These are phyloP conservation scores for Cirrhinus mrigala DNA, from an alignment of 2,797 vertebrate species.

Conservation along the genomic window DNA sequence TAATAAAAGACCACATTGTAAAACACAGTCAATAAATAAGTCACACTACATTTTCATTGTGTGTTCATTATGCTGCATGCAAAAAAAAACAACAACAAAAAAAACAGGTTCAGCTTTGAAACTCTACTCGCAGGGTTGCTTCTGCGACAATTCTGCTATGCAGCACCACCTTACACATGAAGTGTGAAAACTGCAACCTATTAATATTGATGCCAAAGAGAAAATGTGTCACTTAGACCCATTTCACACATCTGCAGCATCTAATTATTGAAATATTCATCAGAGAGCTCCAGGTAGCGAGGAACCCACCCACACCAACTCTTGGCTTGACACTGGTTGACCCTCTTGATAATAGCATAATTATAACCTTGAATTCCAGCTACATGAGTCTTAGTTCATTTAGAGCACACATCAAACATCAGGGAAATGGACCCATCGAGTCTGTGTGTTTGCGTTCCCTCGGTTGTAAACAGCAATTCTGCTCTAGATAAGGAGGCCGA, in stretches of 20 bases:
- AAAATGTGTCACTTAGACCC: background rate
- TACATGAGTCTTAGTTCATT: background rate
- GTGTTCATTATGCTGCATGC: background rate
- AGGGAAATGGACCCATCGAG: background rate
- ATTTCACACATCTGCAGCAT: background rate
- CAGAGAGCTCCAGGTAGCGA: background rate
- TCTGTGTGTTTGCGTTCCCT: constrained; percentile 24
- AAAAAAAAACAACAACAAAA: background rate
- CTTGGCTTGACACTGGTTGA: constrained; percentile 24
- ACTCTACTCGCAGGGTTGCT: background rate
- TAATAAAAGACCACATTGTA: background rate
- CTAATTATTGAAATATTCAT: constrained; percentile 21
- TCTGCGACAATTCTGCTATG: background rate
- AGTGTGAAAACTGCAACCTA: constrained; percentile 9
- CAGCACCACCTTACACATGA: background rate
- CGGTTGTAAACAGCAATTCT: constrained; percentile 38
- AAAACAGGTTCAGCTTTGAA: background rate
- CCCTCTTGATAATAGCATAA: constrained; percentile 29
- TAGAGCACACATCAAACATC: constrained; percentile 21
- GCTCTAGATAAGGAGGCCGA: constrained; percentile 39
- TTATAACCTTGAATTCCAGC: constrained; percentile 27
- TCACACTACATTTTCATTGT: background rate
- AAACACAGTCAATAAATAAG: background rate
- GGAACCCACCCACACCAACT: constrained; percentile 26
- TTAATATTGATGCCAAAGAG: constrained; percentile 18